Conservation (phyloP, 2,113 vertebrate genomes). For the Malurus alboscapulatus region DNA sequence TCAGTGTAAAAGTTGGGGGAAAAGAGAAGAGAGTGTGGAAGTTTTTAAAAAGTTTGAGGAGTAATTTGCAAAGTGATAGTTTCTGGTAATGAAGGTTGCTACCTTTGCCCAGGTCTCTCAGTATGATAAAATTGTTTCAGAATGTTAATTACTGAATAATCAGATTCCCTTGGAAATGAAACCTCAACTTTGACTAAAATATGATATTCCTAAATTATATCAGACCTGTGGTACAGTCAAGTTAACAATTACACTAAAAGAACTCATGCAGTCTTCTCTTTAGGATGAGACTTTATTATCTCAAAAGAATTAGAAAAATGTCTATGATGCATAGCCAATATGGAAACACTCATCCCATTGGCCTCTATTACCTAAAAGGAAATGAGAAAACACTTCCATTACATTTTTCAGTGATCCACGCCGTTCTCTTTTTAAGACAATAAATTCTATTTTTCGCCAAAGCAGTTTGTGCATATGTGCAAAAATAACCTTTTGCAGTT, state of each 20-base stretch:
- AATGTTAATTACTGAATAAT: conserved; percentile 52
- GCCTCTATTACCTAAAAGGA: conserved; percentile 20
- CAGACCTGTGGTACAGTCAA: not conserved
- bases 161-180: not conserved
- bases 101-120: conserved; percentile 30
- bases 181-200: conserved; percentile 11
- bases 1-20: not conserved
- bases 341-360: not conserved
- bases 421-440: conserved; percentile 26
- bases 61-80: conserved; percentile 36
- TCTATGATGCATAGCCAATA: not conserved
- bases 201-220: not conserved
- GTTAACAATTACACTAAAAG: not conserved
- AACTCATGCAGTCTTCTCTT: not conserved
- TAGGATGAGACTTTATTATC: not conserved
- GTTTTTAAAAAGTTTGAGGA: conserved; percentile 22
- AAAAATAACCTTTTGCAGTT: conserved; percentile 11
- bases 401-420: not conserved
- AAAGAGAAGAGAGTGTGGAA: not conserved
- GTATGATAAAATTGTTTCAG: conserved; percentile 23
- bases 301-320: conserved; percentile 22
- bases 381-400: conserved; percentile 37
- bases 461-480: not conserved
- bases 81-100: conserved; percentile 35
- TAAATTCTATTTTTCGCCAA: not conserved